phyloP scores from a whole-genome alignment of 2,113 vertebrate genomes.

The Scopus umbretta region DNA sequence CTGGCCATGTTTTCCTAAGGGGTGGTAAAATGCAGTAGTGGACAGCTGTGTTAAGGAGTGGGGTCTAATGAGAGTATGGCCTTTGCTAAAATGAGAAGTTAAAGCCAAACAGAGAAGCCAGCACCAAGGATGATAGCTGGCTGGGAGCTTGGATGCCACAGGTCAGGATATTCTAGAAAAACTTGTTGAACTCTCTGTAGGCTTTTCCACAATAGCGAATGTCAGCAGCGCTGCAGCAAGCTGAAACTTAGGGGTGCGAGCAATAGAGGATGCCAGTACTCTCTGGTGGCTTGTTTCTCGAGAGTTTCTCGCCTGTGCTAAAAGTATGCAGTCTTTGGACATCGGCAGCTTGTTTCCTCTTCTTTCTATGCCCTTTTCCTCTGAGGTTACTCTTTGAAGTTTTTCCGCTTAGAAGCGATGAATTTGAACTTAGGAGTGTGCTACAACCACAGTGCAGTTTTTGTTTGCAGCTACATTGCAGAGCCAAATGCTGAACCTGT shows the following conservation, averaged over 20 bases:
- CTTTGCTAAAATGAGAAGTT: not conserved
- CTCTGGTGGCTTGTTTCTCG: not conserved
- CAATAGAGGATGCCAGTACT: not conserved
- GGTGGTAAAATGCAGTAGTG: not conserved
- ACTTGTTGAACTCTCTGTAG: not conserved
- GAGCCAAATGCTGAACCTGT: not conserved
- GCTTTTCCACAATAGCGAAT: not conserved
- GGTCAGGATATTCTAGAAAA: not conserved
- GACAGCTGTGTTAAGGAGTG: not conserved
- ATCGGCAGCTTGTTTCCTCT: not conserved
- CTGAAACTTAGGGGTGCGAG: not conserved
- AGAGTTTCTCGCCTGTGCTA: not conserved
- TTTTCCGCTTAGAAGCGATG: not conserved
- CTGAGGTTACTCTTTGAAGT: not conserved
- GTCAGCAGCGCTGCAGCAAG: not conserved
- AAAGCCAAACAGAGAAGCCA: not conserved
- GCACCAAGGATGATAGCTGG: not conserved
- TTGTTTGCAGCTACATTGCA: not conserved
- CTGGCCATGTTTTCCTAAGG: not conserved
- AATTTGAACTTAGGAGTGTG: not conserved
- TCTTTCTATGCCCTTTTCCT: not conserved
- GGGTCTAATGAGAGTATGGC: not conserved
- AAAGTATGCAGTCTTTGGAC: not conserved
- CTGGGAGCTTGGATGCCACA: not conserved
- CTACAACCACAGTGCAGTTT: not conserved